Evolutionary conservation across 1,140 invertebrate species (phyloP).

Genomic region (Penaeus japonicus): DNA sequence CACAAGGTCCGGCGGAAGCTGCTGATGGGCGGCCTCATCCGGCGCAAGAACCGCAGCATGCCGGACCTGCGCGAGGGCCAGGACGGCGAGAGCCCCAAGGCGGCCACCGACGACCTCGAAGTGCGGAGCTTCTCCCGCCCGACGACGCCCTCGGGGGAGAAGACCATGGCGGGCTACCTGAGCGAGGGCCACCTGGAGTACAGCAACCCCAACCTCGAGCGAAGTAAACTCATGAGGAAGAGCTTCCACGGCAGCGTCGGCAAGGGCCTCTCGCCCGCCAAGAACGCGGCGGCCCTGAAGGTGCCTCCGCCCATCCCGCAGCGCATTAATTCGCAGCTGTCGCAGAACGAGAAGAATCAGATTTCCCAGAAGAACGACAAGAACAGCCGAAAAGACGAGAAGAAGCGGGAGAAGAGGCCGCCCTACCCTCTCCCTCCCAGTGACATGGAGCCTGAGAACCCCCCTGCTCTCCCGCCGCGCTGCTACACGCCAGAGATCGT

Average conservation of each 20-base stretch:
- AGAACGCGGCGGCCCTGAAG: conserved; percentile 66
- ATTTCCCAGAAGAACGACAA: conserved; percentile 63
- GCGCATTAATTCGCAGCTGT: conserved; percentile 82
- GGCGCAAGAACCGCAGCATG: conserved; percentile 88
- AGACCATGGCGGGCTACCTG: conserved; percentile 78
- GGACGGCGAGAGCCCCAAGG: conserved; percentile 68
- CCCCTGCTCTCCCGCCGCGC: conserved; percentile 56
- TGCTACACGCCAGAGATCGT: conserved; percentile 57
- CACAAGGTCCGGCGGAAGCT: conserved; percentile 88
- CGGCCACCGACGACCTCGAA: conserved; percentile 56
- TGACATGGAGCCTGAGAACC: conserved; percentile 30
- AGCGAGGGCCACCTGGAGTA: conserved; percentile 87
- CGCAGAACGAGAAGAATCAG: conserved; percentile 64
- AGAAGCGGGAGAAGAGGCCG: conserved; percentile 52
- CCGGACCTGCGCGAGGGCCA: conserved; percentile 80
- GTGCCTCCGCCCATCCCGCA: conserved; percentile 86
- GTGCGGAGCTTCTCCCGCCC: conserved; percentile 58
- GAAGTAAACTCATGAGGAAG: conserved; percentile 87
- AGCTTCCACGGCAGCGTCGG: conserved; percentile 85
- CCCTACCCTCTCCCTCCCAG: conserved; percentile 53
- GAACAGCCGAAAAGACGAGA: conserved; percentile 32
- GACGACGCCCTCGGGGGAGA: conserved; percentile 65
- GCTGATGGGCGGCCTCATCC: conserved; percentile 86
- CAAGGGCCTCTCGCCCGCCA: conserved; percentile 77
- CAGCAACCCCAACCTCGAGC: conserved; percentile 82